These are phyloP conservation scores for Scaptomyza parva DNA, from an alignment of 2,888 invertebrate genomes.

Conservation along the genomic window DNA sequence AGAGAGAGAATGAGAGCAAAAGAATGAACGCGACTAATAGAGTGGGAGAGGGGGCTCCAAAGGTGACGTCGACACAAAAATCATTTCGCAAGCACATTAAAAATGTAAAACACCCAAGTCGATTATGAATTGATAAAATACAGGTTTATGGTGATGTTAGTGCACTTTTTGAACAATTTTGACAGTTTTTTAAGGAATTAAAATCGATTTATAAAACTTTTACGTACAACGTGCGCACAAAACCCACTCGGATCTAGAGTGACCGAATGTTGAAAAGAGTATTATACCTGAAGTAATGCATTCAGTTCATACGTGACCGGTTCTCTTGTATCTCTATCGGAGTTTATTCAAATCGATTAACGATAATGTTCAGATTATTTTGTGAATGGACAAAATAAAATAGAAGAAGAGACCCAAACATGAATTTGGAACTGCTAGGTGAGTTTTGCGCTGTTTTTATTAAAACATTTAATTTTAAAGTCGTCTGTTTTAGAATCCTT, in stretches of 20 bases:
- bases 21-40: slow-evolving; percentile 39
- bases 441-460: slow-evolving; percentile 31
- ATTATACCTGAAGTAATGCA: slow-evolving; percentile 7
- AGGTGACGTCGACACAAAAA: slow-evolving; percentile 76
- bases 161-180: slow-evolving; percentile 27
- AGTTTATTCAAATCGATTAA: background rate
- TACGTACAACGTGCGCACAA: slow-evolving; percentile 76
- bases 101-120: slow-evolving; percentile 9
- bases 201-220: slow-evolving; percentile 63
- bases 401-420: slow-evolving; percentile 47
- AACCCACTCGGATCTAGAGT: slow-evolving; percentile 63
- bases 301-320: slow-evolving; percentile 17
- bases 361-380: slow-evolving; percentile 1
- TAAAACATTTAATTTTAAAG: background rate
- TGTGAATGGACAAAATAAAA: slow-evolving; percentile 12
- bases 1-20: slow-evolving; percentile 43
- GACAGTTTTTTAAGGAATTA: slow-evolving; percentile 13
- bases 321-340: background rate
- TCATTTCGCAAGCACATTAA: slow-evolving; percentile 50
- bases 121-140: slow-evolving; percentile 11
- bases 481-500: slow-evolving; percentile 90
- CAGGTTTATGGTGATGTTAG: background rate
- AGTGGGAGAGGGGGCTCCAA: slow-evolving; percentile 65
- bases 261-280: slow-evolving; percentile 57
- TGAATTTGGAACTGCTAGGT: slow-evolving; percentile 83